Conservation (phyloP, 2,113 vertebrate genomes). For the Chaetorhynchus papuensis region DNA sequence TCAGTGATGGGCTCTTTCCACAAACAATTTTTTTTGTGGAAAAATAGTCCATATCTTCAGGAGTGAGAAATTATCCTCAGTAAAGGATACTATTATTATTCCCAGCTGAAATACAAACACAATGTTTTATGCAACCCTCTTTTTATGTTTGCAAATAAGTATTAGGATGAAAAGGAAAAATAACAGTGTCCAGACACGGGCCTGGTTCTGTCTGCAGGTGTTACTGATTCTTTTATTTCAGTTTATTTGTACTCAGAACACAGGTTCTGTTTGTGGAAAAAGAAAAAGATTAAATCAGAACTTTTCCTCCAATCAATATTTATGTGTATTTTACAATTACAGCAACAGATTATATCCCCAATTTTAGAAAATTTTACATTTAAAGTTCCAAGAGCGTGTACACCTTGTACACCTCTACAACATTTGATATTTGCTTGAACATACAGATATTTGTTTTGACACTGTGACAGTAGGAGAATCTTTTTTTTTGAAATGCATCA, state of each 20-base stretch:
- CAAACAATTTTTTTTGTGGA: neutral
- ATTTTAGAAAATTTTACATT: slow-evolving; percentile 38
- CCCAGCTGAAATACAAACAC: neutral
- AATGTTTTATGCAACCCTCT: neutral
- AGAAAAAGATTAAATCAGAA: slow-evolving; percentile 4
- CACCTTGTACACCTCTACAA: neutral
- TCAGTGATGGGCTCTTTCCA: neutral
- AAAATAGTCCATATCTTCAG: neutral
- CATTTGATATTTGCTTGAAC: slow-evolving; percentile 39
- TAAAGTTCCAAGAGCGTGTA: slow-evolving; percentile 34
- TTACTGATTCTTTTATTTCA: neutral
- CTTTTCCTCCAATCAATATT: neutral
- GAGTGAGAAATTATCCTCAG: neutral
- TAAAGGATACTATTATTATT: neutral
- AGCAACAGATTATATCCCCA: slow-evolving; percentile 1
- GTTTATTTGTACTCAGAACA: neutral
- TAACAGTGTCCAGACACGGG: neutral
- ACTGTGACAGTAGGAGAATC: slow-evolving; percentile 20
- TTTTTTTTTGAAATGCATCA: slow-evolving; percentile 8
- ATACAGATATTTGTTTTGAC: slow-evolving; percentile 66
- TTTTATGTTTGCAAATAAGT: neutral
- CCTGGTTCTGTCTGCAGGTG: neutral
- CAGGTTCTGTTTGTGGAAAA: neutral
- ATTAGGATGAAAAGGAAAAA: neutral
- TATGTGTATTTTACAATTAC: slow-evolving; percentile 39